Evolutionary conservation across 2,888 invertebrate genomes (phyloP).

Genomic region (Lymantria dispar): DNA sequence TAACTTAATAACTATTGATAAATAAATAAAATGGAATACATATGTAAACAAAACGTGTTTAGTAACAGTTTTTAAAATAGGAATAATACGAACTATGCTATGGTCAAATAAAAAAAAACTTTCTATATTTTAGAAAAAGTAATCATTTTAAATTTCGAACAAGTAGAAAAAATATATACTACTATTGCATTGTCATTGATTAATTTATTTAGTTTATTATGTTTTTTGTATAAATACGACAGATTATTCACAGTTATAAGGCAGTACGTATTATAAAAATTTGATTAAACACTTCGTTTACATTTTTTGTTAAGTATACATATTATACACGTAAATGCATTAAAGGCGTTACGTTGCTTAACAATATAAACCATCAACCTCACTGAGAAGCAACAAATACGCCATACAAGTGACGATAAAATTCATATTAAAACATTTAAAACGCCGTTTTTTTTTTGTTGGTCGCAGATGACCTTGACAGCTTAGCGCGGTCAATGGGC

Average conservation of each 20-base stretch:
- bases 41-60: conserved; percentile 13
- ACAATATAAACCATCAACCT: neutral
- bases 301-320: conserved; percentile 10
- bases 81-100: neutral
- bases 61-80: neutral
- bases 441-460: no score
- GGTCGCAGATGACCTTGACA: no score
- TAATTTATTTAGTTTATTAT: neutral
- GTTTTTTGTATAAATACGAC: conserved; percentile 1
- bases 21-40: conserved; percentile 31
- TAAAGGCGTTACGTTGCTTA: neutral
- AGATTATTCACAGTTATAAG: conserved; percentile 28
- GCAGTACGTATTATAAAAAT: conserved; percentile 26
- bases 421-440: no score
- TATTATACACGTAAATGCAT: neutral
- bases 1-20: conserved; percentile 18
- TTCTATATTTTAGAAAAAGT: neutral
- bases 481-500: no score
- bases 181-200: conserved; percentile 3
- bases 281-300: conserved; percentile 18
- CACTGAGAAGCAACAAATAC: no score
- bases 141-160: neutral
- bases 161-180: neutral
- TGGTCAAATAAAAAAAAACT: neutral
- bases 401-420: no score